Evolutionary conservation across 2,797 vertebrate genomes (phyloP).

Genomic region (Nyctibius grandis): DNA sequence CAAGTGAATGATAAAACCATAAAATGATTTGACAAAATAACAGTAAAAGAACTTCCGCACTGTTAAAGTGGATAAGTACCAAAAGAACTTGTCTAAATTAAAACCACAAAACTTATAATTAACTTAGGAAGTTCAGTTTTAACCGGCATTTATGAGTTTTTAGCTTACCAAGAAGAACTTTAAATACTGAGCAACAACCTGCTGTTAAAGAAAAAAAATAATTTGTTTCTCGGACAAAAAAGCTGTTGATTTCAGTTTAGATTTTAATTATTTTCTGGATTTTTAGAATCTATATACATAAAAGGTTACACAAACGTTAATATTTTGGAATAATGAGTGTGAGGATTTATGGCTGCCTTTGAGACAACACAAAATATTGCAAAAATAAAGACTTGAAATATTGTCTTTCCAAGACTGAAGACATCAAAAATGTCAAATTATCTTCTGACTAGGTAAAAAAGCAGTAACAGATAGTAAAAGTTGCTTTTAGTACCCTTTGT

Average conservation of each 20-base stretch:
- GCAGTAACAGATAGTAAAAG: background rate
- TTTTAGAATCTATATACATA: background rate
- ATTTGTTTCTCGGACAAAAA: background rate
- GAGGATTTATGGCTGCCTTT: background rate
- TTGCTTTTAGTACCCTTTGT: background rate
- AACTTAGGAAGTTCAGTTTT: background rate
- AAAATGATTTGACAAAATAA: background rate
- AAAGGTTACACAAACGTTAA: background rate
- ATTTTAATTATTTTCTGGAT: background rate
- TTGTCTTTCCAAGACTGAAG: background rate
- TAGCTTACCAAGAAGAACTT: background rate
- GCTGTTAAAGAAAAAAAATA: background rate
- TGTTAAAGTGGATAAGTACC: background rate
- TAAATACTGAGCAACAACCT: background rate
- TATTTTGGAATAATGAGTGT: accelerated
- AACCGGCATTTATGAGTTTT: background rate
- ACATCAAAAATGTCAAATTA: background rate
- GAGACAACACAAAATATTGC: background rate
- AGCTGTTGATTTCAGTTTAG: background rate
- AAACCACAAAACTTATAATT: background rate
- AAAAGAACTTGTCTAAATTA: background rate
- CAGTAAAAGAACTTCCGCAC: background rate
- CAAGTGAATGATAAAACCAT: background rate
- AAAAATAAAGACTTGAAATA: background rate
- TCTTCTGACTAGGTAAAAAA: background rate